Evolutionary conservation across 1,140 invertebrate species (phyloP), one percentile per base, ranked within the genome.

Genomic region (Geopemphigus sp.): DNA sequence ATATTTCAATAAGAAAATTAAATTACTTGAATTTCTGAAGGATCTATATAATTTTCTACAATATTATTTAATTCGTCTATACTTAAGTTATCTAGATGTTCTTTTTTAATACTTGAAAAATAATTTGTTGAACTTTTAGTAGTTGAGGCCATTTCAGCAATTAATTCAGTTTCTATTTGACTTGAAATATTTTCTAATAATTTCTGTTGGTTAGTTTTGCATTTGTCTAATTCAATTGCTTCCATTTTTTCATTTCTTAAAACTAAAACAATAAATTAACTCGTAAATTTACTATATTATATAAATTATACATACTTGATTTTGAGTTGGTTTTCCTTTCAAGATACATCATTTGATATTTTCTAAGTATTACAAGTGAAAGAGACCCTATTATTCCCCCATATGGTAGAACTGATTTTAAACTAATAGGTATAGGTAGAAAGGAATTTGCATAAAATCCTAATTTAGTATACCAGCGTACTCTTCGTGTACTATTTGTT

Each of bases 161-260:
- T 26, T 19, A 78, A 19, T 5, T 78, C 74, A 50, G 74, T 19
- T 78, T 61, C 17, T 47, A 78, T 47, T 1, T 61, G 61, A 61
- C 47, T 78, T 63, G 74, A 78, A 47, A 78, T 78, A 24, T 17
- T 78, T 78, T 78, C 74, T 63, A 78, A 78, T 47, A n/a, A 47
- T 12, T 78, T 78, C 47, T 78, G 74, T 78, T 78, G 57, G 10
- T 22, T 22, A 26, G 22, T 19, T 78, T 78, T 63, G 61, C 63
- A 61, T 4, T 78, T 78, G 50, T 78, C 74, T 50, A 32, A 39
- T 78, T 78, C 74, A 47, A 78, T 61, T 45, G 6, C 17, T 78
- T 78, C 74, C 57, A 63, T 63, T 78, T 78, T 78, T 32, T 78
- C 57, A 50, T 78, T 78, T 15, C 74, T 78, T 11, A 78, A 78